These are phyloP conservation scores for Amblyornis subalaris DNA, from an alignment of 2,113 vertebrate genomes.

Conservation along the genomic window DNA sequence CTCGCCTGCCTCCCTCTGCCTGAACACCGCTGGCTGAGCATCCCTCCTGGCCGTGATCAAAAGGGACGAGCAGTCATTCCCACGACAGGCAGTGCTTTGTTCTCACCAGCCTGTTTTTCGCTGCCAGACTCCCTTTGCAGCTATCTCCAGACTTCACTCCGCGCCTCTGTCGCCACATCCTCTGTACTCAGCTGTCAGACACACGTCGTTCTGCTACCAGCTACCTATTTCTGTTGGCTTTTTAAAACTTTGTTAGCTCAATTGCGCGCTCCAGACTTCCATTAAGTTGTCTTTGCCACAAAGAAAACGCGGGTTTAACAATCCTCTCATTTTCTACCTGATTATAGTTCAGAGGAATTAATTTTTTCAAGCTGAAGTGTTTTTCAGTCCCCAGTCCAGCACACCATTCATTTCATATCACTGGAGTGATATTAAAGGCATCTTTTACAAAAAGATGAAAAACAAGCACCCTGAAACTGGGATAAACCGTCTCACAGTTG, in stretches of 20 bases:
- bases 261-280: background rate
- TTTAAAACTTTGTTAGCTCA: constrained; percentile 14
- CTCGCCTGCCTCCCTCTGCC: background rate
- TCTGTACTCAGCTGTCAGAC: constrained; percentile 1
- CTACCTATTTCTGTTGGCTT: constrained; percentile 14
- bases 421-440: background rate
- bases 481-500: background rate
- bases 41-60: constrained; percentile 44
- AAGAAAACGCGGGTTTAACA: constrained; percentile 33
- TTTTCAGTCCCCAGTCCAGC: background rate
- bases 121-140: constrained; percentile 26
- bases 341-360: background rate
- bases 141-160: background rate
- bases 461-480: background rate
- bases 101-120: constrained; percentile 5
- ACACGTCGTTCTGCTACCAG: background rate
- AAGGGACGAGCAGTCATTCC: constrained; percentile 8
- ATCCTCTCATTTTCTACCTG: constrained; percentile 27
- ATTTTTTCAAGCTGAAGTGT: background rate
- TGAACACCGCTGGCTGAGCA: background rate
- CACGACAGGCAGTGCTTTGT: background rate
- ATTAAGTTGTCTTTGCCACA: constrained; percentile 39
- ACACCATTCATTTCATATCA: background rate
- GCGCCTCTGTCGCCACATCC: background rate
- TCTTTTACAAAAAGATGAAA: background rate